A percentile compares a stretch with the other conserved stretches of the same genome.
Conservation (phyloP, 2,888 invertebrate genomes). For the Hanleya hanleyi region DNA sequence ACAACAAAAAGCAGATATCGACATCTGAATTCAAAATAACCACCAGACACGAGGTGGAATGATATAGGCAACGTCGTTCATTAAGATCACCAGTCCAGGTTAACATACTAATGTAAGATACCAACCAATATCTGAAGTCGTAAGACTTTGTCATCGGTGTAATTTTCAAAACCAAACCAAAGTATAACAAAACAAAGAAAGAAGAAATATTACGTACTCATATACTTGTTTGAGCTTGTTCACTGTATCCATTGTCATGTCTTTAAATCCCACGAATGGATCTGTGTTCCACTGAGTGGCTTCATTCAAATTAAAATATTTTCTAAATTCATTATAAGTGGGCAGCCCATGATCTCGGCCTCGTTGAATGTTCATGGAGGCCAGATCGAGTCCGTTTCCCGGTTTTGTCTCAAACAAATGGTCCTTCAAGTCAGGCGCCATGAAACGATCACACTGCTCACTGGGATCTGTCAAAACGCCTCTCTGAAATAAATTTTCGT, state of each 20-base stretch:
- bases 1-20: too few relatives aligned
- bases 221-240: not conserved
- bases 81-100: too few relatives aligned
- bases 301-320: not conserved
- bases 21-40: too few relatives aligned
- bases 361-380: conserved; percentile 1
- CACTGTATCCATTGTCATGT: not conserved
- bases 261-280: not conserved
- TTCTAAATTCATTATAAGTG: not conserved
- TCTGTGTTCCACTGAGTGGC: not conserved
- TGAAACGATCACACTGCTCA: not conserved
- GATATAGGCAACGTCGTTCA: too few relatives aligned
- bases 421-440: not conserved
- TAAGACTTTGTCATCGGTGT: too few relatives aligned
- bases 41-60: too few relatives aligned
- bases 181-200: too few relatives aligned
- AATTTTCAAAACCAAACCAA: too few relatives aligned
- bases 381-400: not conserved
- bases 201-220: conserved; percentile 7
- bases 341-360: conserved; percentile 5
- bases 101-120: too few relatives aligned
- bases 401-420: not conserved
- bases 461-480: not conserved
- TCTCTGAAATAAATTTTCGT: not conserved
- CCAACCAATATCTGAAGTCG: too few relatives aligned